phyloP scores from a whole-genome alignment of 2,888 invertebrate species.

The Blastobasis lacticolella region DNA sequence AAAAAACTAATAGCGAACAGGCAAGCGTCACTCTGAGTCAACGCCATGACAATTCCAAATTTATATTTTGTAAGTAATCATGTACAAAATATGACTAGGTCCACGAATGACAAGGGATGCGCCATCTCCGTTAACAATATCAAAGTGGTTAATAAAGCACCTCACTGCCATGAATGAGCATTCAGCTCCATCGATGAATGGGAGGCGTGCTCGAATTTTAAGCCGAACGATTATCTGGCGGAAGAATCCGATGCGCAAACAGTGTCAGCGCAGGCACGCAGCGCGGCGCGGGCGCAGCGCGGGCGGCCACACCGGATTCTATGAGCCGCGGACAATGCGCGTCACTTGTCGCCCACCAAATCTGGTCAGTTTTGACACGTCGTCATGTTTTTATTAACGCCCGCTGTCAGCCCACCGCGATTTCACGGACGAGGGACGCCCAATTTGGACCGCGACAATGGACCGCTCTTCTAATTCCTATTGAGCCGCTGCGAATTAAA shows the following conservation, averaged over 20 bases:
- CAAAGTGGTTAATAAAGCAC: neutral
- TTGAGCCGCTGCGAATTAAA: slow-evolving; percentile 55
- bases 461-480: slow-evolving; percentile 62
- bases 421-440: slow-evolving; percentile 58
- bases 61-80: too few species aligned
- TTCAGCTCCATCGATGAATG: slow-evolving; percentile 34
- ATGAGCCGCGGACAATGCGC: slow-evolving; percentile 51
- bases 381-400: slow-evolving; percentile 71
- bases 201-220: slow-evolving; percentile 53
- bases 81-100: too few species aligned
- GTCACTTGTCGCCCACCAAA: slow-evolving; percentile 67
- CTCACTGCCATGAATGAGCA: slow-evolving; percentile 18
- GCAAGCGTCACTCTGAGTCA: too few species aligned
- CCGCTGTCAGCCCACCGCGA: slow-evolving; percentile 52
- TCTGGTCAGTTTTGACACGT: slow-evolving; percentile 71
- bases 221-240: slow-evolving; percentile 47
- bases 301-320: slow-evolving; percentile 64
- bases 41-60: too few species aligned
- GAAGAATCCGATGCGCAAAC: slow-evolving; percentile 62
- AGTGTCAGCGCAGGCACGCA: slow-evolving; percentile 40
- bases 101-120: too few species aligned
- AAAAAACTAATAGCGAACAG: too few species aligned
- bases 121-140: too few species aligned
- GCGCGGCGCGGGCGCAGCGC: slow-evolving; percentile 5
- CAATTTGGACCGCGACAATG: slow-evolving; percentile 60